Evolutionary conservation across 2,888 invertebrate species (phyloP), one percentile per base, ranked within the genome.

Genomic region (Loripinus fragilis): DNA sequence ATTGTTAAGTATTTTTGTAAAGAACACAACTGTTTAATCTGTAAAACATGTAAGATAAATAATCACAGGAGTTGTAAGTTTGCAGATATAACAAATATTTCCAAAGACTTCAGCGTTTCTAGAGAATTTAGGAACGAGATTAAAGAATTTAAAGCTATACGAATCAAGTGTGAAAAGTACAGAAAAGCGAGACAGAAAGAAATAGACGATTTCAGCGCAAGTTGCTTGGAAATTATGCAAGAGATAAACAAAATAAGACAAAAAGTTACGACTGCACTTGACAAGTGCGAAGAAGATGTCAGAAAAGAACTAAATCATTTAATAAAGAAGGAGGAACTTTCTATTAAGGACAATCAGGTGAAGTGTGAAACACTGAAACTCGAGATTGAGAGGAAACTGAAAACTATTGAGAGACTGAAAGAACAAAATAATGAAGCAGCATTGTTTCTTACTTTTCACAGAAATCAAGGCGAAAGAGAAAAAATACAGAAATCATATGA

Each of bases 361-460:
- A 30, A 60, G 17, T 60, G 60, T 33, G 60, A 60, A 60, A 20
- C 60, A 17, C 20, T 60, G 3, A 60, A 60, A 33, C 17, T 10
- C 30, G 33, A 30, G 2, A 60, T 60, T 10, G 60, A 60, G 33
- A 60, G 33, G 17, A 30, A 28, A 20, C 17, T 60, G 15, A 28
- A 25, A 33, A 28, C 60, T 10, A 20, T 60, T 17, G 60, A 60
- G 20, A 60, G 23, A 60, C 60, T 60, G 1, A 60, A 60, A 33
- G 60, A 60, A 33, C 60, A 60, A 33, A 60, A 60, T 23, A 60
- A 60, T 60, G 60, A 60, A 60, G 60, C 60, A 17, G 60, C 60
- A 17, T 33, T 60, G 60, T 60, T 60, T 20, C 60, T 60, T 17
- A 17, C 60, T 12, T 60, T 60, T 33, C 60, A 60, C n/a, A 30